Base-by-base conservation (phyloP, 2,797 vertebrate genomes). In the Crocodylus rhombifer region DNA sequence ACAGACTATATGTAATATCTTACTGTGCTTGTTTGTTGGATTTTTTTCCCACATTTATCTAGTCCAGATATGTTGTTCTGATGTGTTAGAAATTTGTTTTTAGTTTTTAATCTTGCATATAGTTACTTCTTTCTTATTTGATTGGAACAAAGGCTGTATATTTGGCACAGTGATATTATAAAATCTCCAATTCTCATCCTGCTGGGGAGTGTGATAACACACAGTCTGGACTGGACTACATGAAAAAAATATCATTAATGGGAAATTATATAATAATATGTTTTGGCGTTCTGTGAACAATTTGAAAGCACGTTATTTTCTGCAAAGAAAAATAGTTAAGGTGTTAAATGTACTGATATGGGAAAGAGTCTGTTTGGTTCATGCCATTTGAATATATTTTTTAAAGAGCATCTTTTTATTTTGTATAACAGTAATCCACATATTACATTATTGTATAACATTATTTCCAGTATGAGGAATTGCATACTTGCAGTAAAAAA, bases 1-100 rank as follows among this genome's bases (percentile, higher is more conserved):
- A 16, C 28, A 42, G 13, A 18, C 21, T 42, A 42, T 36, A 21
- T 71, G 33, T 23, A 42, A 71, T 71, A 36, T 67, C 64, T 67
- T 71, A 42, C 21, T 13, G 12, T 25, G 25, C 7, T 33, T n/a
- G 63, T 67, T 63, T 51, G 42, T 10, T 25, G 62, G 62, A 20
- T 67, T 67, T 8, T 33, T 33, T 18, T 10, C 18, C 10, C 33
- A 30, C 30, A 36, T 36, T 42, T 71, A 71, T 77, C 11, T 6
- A 65, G 36, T n/a, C 33, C 2, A 0, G 1, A 3, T 12, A 5
- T 2, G 30, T 14, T 25, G 7, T 0, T 21, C 58, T n/a, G 80
- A 65, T 3, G 0, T 1, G 62, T 7, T 61, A 73, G 80, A 80
- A 57, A 42, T 55, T 3, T 9, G 14, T 55, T 10, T 69, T 28